Conservation (phyloP, 2,113 vertebrate species). For the Macquaria ambigua region DNA sequence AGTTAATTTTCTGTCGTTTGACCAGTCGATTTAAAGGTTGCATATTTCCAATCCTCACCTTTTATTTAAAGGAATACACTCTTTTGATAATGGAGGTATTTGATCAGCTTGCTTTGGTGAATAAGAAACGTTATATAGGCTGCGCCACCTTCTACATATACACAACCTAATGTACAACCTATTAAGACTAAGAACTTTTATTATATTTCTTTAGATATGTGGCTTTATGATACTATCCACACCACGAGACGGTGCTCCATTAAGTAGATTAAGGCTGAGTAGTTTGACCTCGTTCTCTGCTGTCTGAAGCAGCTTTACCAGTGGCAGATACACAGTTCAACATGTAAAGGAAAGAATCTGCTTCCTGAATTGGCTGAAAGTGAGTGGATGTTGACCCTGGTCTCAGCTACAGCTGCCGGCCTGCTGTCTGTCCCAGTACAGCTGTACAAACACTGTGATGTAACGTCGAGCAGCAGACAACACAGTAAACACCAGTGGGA, state of each 20-base stretch:
- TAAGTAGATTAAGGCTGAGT: not conserved
- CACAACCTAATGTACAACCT: too few species aligned
- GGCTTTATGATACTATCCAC: too few species aligned
- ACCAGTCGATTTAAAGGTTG: not conserved
- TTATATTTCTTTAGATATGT: too few species aligned
- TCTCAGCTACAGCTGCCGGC: constrained; percentile 57
- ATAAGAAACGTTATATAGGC: too few species aligned
- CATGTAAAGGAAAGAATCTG: constrained; percentile 8
- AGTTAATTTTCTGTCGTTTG: not conserved
- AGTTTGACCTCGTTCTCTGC: not conserved
- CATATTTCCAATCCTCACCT: not conserved
- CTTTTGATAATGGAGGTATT: not conserved
- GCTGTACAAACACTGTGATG: constrained; percentile 78
- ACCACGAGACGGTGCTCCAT: not conserved
- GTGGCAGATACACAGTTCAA: not conserved
- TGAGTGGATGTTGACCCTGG: constrained; percentile 44
- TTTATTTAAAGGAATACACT: not conserved
- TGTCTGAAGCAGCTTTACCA: not conserved
- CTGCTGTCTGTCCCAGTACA: constrained; percentile 56
- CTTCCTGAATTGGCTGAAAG: constrained; percentile 48
- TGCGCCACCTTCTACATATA: too few species aligned
- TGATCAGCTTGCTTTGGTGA: too few species aligned
- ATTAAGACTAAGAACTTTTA: too few species aligned
- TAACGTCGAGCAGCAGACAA: constrained; percentile 47
- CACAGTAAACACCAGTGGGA: constrained; percentile 49